phyloP scores from a whole-genome alignment of 2,888 invertebrate genomes.

The Adela reaumurella region DNA sequence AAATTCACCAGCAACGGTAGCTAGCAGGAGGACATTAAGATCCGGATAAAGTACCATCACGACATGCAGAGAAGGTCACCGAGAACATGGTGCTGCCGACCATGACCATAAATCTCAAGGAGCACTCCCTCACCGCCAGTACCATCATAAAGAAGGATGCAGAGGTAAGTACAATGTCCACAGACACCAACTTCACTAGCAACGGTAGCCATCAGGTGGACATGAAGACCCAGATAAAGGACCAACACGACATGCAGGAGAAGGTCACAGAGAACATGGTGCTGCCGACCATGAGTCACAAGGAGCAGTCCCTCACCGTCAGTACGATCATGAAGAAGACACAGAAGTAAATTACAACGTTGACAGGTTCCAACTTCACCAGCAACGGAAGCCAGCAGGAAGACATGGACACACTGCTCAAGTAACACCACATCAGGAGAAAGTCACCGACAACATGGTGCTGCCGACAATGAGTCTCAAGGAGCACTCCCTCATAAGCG shows the following conservation, averaged over 20 bases:
- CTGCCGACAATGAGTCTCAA: conserved; percentile 80
- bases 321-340: conserved; percentile 88
- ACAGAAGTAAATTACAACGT: conserved; percentile 71
- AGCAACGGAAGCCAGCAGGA: conserved; percentile 51
- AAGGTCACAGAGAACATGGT: conserved; percentile 94
- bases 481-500: conserved; percentile 84
- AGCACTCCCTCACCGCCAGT: conserved; percentile 86
- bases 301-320: conserved; percentile 87
- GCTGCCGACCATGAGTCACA: conserved; percentile 78
- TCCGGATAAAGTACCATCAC: conserved; percentile 81
- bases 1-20: conserved; percentile 42
- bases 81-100: conserved; percentile 92
- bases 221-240: conserved; percentile 77
- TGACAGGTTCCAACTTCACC: conserved; percentile 44
- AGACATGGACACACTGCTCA: conserved; percentile 77
- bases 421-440: conserved; percentile 90
- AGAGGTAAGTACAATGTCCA: conserved; percentile 67
- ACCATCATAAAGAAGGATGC: conserved; percentile 88
- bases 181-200: conserved; percentile 44
- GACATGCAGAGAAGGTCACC: conserved; percentile 86
- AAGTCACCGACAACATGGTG: conserved; percentile 94
- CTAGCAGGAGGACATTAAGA: conserved; percentile 71
- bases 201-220: conserved; percentile 59
- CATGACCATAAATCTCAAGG: conserved; percentile 80
- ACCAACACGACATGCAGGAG: conserved; percentile 86